Evolutionary conservation across 1,140 invertebrate genomes (phyloP).

Genomic region (Caerostris extrusa): DNA sequence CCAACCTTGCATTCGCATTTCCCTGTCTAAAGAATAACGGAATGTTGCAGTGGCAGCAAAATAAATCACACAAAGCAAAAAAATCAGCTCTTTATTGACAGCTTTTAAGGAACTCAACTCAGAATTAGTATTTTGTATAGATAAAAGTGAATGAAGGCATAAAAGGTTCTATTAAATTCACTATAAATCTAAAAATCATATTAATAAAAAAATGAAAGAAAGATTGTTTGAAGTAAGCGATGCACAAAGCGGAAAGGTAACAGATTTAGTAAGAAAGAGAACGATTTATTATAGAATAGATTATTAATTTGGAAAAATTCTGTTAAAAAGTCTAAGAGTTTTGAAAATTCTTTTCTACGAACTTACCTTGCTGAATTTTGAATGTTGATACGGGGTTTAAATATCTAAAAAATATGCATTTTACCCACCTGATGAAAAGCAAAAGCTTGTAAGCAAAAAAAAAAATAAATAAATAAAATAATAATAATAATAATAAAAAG

Average conservation of each 20-base stretch:
- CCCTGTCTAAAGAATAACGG: conserved; percentile 82
- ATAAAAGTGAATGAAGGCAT: background rate
- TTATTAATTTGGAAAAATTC: background rate
- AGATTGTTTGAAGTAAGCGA: background rate
- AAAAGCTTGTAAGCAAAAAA: too few relatives aligned
- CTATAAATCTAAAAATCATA: background rate
- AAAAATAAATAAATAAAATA: too few relatives aligned
- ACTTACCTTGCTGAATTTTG: background rate
- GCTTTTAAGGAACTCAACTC: background rate
- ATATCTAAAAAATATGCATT: background rate
- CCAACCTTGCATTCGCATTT: conserved; percentile 90
- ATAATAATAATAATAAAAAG: too few relatives aligned
- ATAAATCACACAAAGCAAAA: conserved; percentile 18
- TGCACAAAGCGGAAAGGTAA: background rate
- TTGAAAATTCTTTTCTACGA: background rate
- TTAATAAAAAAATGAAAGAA: too few relatives aligned
- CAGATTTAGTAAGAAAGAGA: background rate
- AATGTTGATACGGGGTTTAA: background rate
- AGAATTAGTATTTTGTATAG: background rate
- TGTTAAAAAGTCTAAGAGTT: too few relatives aligned
- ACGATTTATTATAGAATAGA: background rate
- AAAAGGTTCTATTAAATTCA: background rate
- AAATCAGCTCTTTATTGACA: background rate
- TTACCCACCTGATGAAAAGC: background rate
- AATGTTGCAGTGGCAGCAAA: conserved; percentile 54